These are phyloP conservation scores for Ridgeia piscesae DNA, from an alignment of 1,140 invertebrate genomes.

Conservation along the genomic window DNA sequence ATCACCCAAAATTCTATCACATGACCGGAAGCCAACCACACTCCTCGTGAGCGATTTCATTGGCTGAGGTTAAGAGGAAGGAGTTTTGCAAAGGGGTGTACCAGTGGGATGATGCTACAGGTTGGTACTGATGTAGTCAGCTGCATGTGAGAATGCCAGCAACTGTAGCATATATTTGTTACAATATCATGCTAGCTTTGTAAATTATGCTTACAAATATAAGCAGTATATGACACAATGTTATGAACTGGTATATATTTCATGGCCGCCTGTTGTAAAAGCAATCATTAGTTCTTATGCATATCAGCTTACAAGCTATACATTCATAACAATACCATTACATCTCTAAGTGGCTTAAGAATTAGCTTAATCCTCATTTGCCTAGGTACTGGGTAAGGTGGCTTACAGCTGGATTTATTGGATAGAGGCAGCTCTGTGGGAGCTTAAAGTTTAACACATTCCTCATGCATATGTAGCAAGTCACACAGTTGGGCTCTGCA, in stretches of 20 bases:
- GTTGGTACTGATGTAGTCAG: too few species aligned
- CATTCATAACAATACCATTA: not conserved
- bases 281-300: not conserved
- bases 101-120: too few species aligned
- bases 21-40: too few species aligned
- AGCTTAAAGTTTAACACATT: not conserved
- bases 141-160: too few species aligned
- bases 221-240: not conserved
- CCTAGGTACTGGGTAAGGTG: not conserved
- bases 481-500: not conserved
- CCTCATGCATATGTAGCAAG: not conserved
- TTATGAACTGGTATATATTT: not conserved
- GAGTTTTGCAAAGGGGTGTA: too few species aligned
- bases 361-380: not conserved
- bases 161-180: not conserved
- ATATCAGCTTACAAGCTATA: not conserved
- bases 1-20: too few species aligned
- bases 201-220: not conserved
- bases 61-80: too few species aligned
- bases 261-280: not conserved
- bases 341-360: not conserved
- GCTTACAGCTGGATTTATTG: not conserved
- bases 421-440: not conserved
- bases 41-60: too few species aligned
- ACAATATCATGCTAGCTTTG: not conserved